Conservation (phyloP, 1,140 invertebrate genomes). For the Ectropis grisescens region DNA sequence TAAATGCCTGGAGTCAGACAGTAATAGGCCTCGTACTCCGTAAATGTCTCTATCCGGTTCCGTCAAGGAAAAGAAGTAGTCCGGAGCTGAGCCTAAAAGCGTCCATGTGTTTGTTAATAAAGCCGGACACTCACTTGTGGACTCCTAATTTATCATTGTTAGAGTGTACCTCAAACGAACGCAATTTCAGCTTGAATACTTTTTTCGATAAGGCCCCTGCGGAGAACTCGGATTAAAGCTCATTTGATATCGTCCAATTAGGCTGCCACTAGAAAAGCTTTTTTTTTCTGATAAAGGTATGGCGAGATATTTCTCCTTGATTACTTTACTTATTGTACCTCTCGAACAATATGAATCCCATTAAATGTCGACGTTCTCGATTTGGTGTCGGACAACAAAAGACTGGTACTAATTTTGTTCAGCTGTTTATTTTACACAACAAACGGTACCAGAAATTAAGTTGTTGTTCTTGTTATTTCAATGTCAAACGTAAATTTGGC, state of each 20-base stretch:
- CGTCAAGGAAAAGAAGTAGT: slow-evolving; percentile 6
- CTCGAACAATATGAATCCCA: no score
- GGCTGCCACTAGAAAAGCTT: slow-evolving; percentile 1
- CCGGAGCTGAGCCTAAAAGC: slow-evolving; percentile 18
- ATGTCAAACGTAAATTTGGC: no score
- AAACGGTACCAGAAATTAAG: no score
- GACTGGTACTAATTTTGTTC: no score
- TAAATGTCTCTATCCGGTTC: slow-evolving; percentile 13
- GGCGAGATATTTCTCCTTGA: no score
- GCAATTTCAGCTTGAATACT: slow-evolving; percentile 39
- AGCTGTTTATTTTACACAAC: no score
- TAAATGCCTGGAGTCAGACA: no score
- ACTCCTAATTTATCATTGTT: slow-evolving; percentile 51
- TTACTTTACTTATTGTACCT: no score
- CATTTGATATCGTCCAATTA: slow-evolving; percentile 24
- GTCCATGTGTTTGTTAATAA: slow-evolving; percentile 37
- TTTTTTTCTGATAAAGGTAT: no score
- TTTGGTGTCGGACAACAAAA: no score
- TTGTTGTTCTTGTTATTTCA: no score
- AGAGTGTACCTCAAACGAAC: slow-evolving; percentile 36
- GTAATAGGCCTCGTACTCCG: neutral
- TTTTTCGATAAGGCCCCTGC: slow-evolving; percentile 24
- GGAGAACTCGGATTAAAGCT: slow-evolving; percentile 20
- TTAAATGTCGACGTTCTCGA: no score
- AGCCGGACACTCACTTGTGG: slow-evolving; percentile 28